Percentiles rank a stretch among this genome's conserved stretches.
Conservation (phyloP, 2,797 vertebrate genomes). For the Brotula barbata region DNA sequence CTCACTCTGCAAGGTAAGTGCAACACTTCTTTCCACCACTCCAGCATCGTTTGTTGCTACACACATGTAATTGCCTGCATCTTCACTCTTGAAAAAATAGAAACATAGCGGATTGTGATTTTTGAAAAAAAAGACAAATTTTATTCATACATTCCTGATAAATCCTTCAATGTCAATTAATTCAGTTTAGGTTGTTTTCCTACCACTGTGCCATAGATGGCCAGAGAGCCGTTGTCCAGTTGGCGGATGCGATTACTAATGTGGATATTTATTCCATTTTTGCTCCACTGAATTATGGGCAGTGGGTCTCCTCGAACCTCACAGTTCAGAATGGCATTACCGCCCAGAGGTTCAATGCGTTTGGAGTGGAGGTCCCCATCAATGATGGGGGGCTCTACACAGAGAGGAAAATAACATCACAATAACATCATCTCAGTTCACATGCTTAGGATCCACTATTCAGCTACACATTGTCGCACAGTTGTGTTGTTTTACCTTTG, state of each 20-base stretch:
- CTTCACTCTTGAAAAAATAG: conserved; percentile 82
- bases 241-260: conserved; percentile 86
- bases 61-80: conserved; percentile 92
- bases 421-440: not conserved
- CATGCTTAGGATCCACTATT: not conserved
- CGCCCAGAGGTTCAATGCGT: conserved; percentile 88
- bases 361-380: conserved; percentile 88
- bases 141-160: not conserved
- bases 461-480: not conserved
- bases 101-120: not conserved
- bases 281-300: conserved; percentile 93
- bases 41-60: conserved; percentile 94
- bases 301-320: conserved; percentile 91
- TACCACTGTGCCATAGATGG: conserved; percentile 94
- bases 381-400: conserved; percentile 92
- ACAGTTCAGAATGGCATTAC: conserved; percentile 90
- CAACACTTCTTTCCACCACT: conserved; percentile 86
- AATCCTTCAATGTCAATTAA: not conserved
- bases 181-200: conserved; percentile 12
- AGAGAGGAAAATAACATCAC: not conserved
- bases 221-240: conserved; percentile 91
- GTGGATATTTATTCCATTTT: conserved; percentile 83
- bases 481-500: conserved; percentile 82
- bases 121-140: not conserved
- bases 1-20: conserved; percentile 91